Percentiles rank a stretch among this genome's conserved stretches.
Conservation (phyloP, 2,888 invertebrate genomes). For the Catocala sponsa region DNA sequence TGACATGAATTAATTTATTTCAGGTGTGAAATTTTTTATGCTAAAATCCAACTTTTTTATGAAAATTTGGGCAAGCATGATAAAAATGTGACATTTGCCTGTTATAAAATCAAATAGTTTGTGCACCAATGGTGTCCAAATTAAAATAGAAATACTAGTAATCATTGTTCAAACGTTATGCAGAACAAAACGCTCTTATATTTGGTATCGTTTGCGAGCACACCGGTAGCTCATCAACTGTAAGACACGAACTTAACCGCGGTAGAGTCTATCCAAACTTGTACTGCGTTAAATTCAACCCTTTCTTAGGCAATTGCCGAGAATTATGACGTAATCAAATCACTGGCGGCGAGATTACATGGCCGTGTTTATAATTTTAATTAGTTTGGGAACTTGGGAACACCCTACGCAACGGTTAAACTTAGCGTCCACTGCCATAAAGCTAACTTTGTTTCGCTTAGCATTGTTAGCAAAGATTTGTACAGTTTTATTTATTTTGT, state of each 20-base stretch:
- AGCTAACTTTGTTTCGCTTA: too few relatives aligned
- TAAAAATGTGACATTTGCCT: too few relatives aligned
- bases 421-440: conserved; percentile 3
- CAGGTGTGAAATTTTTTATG: too few relatives aligned
- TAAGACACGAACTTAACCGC: conserved; percentile 20
- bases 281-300: conserved; percentile 32
- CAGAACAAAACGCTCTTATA: neutral
- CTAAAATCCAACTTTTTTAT: too few relatives aligned
- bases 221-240: conserved; percentile 15
- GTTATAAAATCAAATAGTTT: too few relatives aligned
- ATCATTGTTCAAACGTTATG: too few relatives aligned
- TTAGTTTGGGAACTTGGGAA: conserved; percentile 54
- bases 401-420: conserved; percentile 1
- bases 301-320: conserved; percentile 38
- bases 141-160: too few relatives aligned
- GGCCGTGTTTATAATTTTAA: conserved; percentile 66
- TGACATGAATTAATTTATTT: conserved; percentile 7
- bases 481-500: too few relatives aligned
- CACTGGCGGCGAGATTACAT: conserved; percentile 53
- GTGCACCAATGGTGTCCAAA: too few relatives aligned
- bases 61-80: too few relatives aligned
- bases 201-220: conserved; percentile 2
- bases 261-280: conserved; percentile 29
- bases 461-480: too few relatives aligned
- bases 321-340: conserved; percentile 59